phyloP scores from a whole-genome alignment of 1,140 invertebrate genomes.

The Xylocopa sonorina region DNA sequence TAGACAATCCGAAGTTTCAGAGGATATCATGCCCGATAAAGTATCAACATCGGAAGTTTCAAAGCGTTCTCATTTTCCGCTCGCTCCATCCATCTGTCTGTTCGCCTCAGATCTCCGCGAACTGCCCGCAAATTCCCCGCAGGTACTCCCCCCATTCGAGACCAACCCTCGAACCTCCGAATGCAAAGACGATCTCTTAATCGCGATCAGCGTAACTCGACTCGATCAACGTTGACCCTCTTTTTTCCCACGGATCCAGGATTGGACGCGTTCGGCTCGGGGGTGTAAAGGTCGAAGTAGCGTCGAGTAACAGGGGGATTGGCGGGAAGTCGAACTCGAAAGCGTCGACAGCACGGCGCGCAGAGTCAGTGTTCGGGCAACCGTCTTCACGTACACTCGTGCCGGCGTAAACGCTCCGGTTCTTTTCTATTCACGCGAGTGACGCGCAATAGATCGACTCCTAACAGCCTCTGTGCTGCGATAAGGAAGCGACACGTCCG shows the following conservation, averaged over 20 bases:
- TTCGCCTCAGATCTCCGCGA: not conserved
- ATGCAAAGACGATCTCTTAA: not conserved
- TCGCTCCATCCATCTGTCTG: not conserved
- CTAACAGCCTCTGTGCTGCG: not conserved
- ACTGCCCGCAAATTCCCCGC: no score
- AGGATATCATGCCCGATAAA: not conserved
- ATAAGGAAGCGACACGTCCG: not conserved
- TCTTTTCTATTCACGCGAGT: not conserved
- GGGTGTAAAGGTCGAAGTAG: slow-evolving; percentile 43
- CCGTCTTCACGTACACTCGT: slow-evolving; percentile 73
- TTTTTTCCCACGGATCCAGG: not conserved
- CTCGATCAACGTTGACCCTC: slow-evolving; percentile 17
- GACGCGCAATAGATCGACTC: not conserved
- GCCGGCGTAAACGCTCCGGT: not conserved
- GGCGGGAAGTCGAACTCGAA: slow-evolving; percentile 72
- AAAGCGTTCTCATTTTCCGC: no score
- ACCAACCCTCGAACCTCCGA: no score
- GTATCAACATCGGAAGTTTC: not conserved
- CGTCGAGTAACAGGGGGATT: slow-evolving; percentile 64
- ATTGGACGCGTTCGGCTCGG: not conserved
- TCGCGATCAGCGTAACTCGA: slow-evolving; percentile 30
- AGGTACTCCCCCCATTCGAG: no score
- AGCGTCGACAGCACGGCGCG: slow-evolving; percentile 72
- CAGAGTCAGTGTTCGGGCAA: slow-evolving; percentile 76
- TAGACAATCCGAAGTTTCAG: not conserved